Conservation (phyloP, 2,797 vertebrate species). For the Loriculus beryllinus region DNA sequence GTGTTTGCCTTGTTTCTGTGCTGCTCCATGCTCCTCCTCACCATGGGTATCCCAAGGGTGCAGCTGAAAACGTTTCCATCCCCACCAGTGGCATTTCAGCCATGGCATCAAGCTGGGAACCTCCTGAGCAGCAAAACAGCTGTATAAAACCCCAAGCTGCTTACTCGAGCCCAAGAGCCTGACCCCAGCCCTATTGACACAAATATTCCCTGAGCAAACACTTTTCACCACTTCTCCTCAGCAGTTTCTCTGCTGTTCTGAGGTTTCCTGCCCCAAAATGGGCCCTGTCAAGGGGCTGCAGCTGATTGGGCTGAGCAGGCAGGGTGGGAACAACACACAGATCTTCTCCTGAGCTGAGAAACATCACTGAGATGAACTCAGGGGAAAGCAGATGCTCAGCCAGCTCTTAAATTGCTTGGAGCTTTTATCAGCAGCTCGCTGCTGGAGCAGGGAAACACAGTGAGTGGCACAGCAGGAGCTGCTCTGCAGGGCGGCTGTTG, state of each 20-base stretch:
- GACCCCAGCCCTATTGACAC: background rate
- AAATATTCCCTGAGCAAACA: no score
- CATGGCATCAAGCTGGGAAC: background rate
- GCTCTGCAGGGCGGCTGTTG: background rate
- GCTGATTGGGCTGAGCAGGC: background rate
- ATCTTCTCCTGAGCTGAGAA: background rate
- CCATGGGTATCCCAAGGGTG: rapidly evolving
- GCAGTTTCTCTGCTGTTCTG: background rate
- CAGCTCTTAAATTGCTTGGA: background rate
- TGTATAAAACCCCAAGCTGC: background rate
- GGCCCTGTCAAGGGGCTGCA: background rate
- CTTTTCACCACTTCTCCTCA: background rate
- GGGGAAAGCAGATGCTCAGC: background rate
- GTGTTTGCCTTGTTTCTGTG: background rate
- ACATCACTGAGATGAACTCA: background rate
- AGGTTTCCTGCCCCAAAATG: background rate
- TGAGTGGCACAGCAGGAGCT: background rate
- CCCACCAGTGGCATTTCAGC: background rate
- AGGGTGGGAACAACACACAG: background rate
- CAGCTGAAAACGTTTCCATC: background rate
- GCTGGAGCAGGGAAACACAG: background rate
- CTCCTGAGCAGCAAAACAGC: background rate
- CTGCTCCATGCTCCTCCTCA: background rate
- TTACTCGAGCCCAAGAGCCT: background rate
- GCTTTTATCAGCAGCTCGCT: background rate